Conservation (phyloP, 2,797 vertebrate genomes). For the Pseudopleuronectes americanus region DNA sequence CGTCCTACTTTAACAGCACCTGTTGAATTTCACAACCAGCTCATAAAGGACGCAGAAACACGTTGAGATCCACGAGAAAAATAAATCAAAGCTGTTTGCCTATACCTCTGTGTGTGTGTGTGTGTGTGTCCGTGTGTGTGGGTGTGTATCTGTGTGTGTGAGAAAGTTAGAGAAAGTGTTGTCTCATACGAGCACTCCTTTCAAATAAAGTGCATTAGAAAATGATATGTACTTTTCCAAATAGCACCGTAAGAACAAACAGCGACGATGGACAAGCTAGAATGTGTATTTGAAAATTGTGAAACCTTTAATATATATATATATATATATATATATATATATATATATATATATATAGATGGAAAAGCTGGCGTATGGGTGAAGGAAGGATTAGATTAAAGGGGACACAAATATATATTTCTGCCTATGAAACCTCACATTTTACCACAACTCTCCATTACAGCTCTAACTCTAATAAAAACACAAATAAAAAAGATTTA, state of each 20-base stretch:
- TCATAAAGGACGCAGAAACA: conserved; percentile 70
- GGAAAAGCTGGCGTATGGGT: too few relatives aligned
- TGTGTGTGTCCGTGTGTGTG: conserved; percentile 32
- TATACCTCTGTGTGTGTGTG: conserved; percentile 50
- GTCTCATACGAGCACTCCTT: too few relatives aligned
- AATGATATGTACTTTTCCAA: conserved; percentile 59
- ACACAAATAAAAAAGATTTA: too few relatives aligned
- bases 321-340: too few relatives aligned
- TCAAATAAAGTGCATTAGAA: conserved; percentile 71
- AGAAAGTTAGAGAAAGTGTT: conserved; percentile 64
- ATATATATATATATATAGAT: too few relatives aligned
- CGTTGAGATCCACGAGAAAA: conserved; percentile 68
- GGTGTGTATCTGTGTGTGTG: conserved; percentile 59
- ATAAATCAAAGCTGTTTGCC: conserved; percentile 77
- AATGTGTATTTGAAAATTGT: not conserved
- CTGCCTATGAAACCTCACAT: too few relatives aligned
- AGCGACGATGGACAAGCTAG: not conserved
- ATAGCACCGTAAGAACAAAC: not conserved
- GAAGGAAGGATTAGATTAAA: too few relatives aligned
- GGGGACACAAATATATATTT: too few relatives aligned
- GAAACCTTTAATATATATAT: not conserved
- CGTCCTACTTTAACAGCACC: conserved; percentile 76
- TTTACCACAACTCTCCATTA: too few relatives aligned
- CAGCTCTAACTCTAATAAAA: too few relatives aligned
- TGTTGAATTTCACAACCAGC: conserved; percentile 87